Evolutionary conservation across 2,113 vertebrate species (phyloP), one percentile per base, ranked within the genome.

Genomic region (Stigmatopora nigra): DNA sequence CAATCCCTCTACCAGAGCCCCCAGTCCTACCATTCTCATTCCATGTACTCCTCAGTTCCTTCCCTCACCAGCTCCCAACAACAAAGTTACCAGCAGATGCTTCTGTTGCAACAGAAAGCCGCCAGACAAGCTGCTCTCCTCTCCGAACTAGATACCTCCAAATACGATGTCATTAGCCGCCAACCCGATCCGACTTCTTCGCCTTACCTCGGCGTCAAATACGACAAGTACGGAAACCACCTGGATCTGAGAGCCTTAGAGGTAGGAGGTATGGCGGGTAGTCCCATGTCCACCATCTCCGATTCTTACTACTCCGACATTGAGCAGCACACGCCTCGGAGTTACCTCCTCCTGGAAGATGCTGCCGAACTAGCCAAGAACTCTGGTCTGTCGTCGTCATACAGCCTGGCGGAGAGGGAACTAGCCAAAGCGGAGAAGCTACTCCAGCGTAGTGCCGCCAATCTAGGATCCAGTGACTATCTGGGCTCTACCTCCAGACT

Each of bases 291-390:
- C 63, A 92, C 90, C 69, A 91, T 97, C 75, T 97, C 96, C 59
- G 97, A 99, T 78, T 95, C 97, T 0, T 98, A 94, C 80, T 99
- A 98, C 81, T 87, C 94, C 65, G 96, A 99, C 70, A 90, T 99
- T 61, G 97, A 99, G 51, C 94, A 93, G 61, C 95, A 98, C 36
- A 86, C 92, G 36, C 77, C 96, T 20, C 90, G 93, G 61, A 98
- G 93, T 86, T 99, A 98, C 76, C 91, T 98, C 73, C 83, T 99
- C 3, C 87, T 99, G 52, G 96, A 99, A 74, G 97, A 99, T 76
- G 93, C 98, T 75, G 92, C 94, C 25, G 96, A 99, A n/a, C 90
- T 99, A 62, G 90, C 92, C 48, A 98, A 98, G 82, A 89, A 93
- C 64, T 89, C 91, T 8, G 69, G 93, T 17, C 78, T 97, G 22